Evolutionary conservation across 2,888 invertebrate genomes (phyloP).

Genomic region (Andrena flavipes): DNA sequence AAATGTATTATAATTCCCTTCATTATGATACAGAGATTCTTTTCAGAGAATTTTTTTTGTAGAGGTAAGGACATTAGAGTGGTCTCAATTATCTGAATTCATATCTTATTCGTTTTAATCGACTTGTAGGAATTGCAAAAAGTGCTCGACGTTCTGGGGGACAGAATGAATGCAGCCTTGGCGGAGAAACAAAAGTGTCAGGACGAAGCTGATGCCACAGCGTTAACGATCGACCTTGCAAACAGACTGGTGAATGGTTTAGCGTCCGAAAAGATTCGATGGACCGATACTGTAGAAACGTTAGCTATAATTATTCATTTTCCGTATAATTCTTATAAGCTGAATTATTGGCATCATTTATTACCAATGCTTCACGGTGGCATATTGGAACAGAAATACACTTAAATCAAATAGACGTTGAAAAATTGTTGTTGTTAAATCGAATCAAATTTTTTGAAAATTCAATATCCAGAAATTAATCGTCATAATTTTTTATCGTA

Average conservation of each 20-base stretch:
- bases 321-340: background rate
- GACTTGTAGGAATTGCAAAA: conserved; percentile 89
- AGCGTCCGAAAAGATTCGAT: conserved; percentile 95
- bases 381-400: too few relatives aligned
- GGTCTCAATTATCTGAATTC: too few relatives aligned
- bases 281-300: conserved; percentile 89
- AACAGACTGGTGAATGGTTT: conserved; percentile 96
- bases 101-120: background rate
- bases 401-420: background rate
- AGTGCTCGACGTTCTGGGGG: conserved; percentile 90
- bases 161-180: conserved; percentile 94
- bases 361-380: background rate
- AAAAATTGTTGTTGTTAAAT: background rate
- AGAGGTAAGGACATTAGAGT: too few relatives aligned
- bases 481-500: background rate
- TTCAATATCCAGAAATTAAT: background rate
- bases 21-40: too few relatives aligned
- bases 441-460: background rate
- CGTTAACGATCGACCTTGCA: conserved; percentile 95
- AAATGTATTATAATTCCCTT: too few relatives aligned
- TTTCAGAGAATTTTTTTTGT: too few relatives aligned
- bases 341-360: background rate
- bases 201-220: conserved; percentile 96
- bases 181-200: conserved; percentile 95
- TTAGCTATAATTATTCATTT: conserved; percentile 66